Conservation (phyloP, 2,888 invertebrate species). For the Nomada fabriciana region DNA sequence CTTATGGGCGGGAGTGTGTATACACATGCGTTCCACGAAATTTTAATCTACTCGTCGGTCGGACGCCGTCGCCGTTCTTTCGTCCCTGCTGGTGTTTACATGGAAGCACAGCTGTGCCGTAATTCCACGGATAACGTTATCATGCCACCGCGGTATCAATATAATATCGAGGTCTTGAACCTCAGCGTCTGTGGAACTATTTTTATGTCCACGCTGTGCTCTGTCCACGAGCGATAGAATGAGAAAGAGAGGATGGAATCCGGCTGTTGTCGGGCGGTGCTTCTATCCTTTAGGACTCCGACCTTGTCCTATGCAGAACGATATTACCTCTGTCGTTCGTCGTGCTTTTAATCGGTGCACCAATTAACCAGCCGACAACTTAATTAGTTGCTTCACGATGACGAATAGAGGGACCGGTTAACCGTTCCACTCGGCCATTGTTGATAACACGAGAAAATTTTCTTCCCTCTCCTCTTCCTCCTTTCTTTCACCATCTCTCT, state of each 20-base stretch:
- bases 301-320: slow-evolving; percentile 53
- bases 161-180: slow-evolving; percentile 54
- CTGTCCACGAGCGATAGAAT: slow-evolving; percentile 19
- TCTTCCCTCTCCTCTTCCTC: background rate
- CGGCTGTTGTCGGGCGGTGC: slow-evolving; percentile 36
- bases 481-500: background rate
- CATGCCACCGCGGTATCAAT: slow-evolving; percentile 28
- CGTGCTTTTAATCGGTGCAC: slow-evolving; percentile 49
- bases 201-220: slow-evolving; percentile 20
- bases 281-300: slow-evolving; percentile 42
- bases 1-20: too few relatives aligned
- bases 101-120: slow-evolving; percentile 46
- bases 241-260: slow-evolving; percentile 34
- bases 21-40: background rate
- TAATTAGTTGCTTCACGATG: slow-evolving; percentile 5
- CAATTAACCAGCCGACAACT: slow-evolving; percentile 51
- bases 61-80: background rate
- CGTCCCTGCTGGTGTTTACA: slow-evolving; percentile 12
- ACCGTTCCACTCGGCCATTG: background rate
- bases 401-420: slow-evolving; percentile 6
- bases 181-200: slow-evolving; percentile 35
- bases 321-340: slow-evolving; percentile 4
- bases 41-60: background rate
- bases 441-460: slow-evolving; percentile 22
- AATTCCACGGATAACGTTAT: slow-evolving; percentile 46